Evolutionary conservation across 1,140 invertebrate genomes (phyloP), one percentile per base, ranked within the genome.

Genomic region (Triops longicaudatus): DNA sequence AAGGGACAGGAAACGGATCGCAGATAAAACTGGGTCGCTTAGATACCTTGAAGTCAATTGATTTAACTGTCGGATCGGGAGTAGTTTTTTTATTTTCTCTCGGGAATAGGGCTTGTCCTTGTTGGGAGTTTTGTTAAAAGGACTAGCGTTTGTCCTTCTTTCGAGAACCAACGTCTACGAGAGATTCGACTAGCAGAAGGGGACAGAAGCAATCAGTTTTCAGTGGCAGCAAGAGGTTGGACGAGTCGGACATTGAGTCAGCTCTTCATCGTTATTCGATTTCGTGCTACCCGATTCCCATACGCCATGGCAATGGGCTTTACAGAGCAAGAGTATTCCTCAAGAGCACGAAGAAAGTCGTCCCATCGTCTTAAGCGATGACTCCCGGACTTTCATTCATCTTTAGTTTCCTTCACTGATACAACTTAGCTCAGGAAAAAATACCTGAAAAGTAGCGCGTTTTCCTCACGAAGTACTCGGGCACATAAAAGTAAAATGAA

Each of bases 261-360:
- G 50, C 50, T 63, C 50, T 63, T 63, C 50, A 63, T 63, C 50
- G 50, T 63, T 22, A 63, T 63, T 63, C 50, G 50, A 63, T 63
- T 63, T 63, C 22, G 50, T 63, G 10, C 50, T 14, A 17, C 10
- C 17, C 14, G 50, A 0, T 63, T 63, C 50, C 50, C 14, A 22
- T 63, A 63, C 50, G 14, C 31, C 50, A 12, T 22, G 10, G 50
- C 50, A 63, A 17, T 63, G 50, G 50, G 17, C 22, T 63, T 17
- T n/a, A 63, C 5, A 17, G 50, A 6, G 17, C 22, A n/a, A 6
- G 17, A 63, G 50, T 9, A 22, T 22, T 63, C 50, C 50, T n/a
- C 50, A 63, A 5, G 50, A 63, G 50, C 17, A 22, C n/a, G n/a
- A n/a, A 4, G 50, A 63, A n/a, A 17, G 17, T 17, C 50, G 17